Base-by-base conservation (phyloP, 1,140 invertebrate species). In the Cyclina sinensis region DNA sequence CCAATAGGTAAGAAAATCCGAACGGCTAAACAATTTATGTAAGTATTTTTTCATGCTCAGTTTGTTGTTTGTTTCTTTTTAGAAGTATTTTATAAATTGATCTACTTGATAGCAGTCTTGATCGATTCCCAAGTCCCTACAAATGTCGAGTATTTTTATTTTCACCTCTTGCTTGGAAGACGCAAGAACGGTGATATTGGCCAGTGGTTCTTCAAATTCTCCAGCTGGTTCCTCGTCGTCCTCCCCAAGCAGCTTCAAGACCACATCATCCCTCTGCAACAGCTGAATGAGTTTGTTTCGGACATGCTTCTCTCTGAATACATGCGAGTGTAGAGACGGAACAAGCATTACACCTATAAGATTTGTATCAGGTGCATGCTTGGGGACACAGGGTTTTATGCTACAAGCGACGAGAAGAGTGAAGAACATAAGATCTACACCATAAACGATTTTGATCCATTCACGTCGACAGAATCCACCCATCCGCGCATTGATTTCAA, bases 381-480 rank as follows among this genome's bases (percentile, higher is more conserved):
- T 89, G 0, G 83, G 57, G 21, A 87, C 39, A 5, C 87, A 48
- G 14, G 92, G 92, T 14, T 88, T 81, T 21, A 93, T 70, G 14
- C 90, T 91, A 43, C 84, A 74, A 5, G 89, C 74, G 48, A 91
- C 84, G 78, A 90, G 48, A 16, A 93, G 82, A 3, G 91, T 78
- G n/a, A 43, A 80, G 30, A 88, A 59, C 1, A 93, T 35, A 1
- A 93, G 39, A 62, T 93, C 92, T 27, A 91, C 88, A 0, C 79
- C 62, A 48, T 92, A 93, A 37, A 90, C 70, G 0, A 27, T 46
- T 11, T 79, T 76, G 18, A 93, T 91, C 92, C 92, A 93, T 65
- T 93, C 89, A 14, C 91, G 39, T 12, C 91, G 82, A 82, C 92
- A 93, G 54, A 90, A 90, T 7, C 92, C 92, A 5, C 91, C 91